These are phyloP conservation scores for Rhadinocentrus ornatus DNA, from an alignment of 2,797 vertebrate genomes.

Conservation along the genomic window DNA sequence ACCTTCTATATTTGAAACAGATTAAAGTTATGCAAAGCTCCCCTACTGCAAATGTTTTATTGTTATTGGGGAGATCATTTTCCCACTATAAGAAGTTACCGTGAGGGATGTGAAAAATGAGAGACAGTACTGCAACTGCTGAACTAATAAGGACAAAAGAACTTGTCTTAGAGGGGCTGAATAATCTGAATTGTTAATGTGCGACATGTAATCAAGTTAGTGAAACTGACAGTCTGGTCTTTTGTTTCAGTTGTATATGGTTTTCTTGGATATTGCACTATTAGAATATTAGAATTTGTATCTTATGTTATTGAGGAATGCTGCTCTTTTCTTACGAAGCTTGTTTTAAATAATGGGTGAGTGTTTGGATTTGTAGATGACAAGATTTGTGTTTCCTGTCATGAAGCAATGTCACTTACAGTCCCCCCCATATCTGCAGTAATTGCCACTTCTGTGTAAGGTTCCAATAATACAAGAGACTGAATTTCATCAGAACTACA, in stretches of 20 bases:
- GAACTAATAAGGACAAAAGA: conserved; percentile 4
- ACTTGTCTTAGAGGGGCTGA: background rate
- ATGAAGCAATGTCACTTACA: background rate
- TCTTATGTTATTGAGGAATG: background rate
- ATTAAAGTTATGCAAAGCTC: conserved; percentile 2
- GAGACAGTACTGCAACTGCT: background rate
- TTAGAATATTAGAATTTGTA: background rate
- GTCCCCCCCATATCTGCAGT: background rate
- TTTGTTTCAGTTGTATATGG: conserved; percentile 1
- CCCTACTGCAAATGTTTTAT: conserved; percentile 3
- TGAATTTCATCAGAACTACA: background rate
- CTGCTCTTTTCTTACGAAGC: background rate
- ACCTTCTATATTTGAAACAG: conserved; percentile 22
- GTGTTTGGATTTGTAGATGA: background rate
- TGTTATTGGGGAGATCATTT: background rate
- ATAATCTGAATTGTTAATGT: conserved; percentile 6
- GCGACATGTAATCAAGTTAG: background rate
- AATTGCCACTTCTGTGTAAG: background rate
- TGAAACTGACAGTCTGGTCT: background rate
- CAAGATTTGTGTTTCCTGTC: background rate
- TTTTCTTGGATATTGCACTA: background rate
- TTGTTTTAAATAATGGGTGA: background rate
- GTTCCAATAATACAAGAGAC: conserved; percentile 16
- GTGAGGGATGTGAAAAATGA: background rate
- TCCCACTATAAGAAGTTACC: background rate